A percentile compares a stretch with the other conserved stretches of the same genome.
Conservation (phyloP, 1,140 invertebrate genomes). For the Eueides isabella region DNA sequence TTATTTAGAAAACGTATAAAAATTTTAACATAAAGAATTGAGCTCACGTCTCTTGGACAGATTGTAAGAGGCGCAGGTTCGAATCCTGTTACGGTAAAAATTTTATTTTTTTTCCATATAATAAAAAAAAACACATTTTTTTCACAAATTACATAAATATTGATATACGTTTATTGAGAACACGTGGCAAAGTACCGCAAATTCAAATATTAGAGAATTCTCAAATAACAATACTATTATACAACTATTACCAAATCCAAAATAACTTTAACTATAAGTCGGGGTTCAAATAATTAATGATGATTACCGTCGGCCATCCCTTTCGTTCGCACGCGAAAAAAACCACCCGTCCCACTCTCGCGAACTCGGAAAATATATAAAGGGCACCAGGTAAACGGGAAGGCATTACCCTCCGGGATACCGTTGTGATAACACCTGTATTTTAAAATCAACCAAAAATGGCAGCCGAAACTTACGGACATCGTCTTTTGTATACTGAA, state of each 20-base stretch:
- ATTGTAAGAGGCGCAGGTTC: too few species aligned
- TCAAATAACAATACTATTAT: conserved; percentile 27
- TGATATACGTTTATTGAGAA: neutral
- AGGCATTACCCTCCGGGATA: conserved; percentile 65
- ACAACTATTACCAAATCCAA: conserved; percentile 45
- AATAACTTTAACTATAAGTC: conserved; percentile 64
- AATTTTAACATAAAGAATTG: too few species aligned
- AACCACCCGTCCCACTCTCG: conserved; percentile 51
- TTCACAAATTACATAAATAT: neutral
- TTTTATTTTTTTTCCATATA: too few species aligned
- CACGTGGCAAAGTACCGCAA: neutral
- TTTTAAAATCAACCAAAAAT: conserved; percentile 48
- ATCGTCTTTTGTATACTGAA: conserved; percentile 73
- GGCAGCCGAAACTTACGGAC: conserved; percentile 80
- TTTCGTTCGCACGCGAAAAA: conserved; percentile 41
- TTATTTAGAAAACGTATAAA: too few species aligned
- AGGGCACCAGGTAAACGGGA: conserved; percentile 64
- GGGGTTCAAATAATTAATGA: conserved; percentile 79
- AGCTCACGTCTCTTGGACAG: too few species aligned
- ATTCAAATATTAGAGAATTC: neutral
- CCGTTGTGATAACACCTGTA: conserved; percentile 56
- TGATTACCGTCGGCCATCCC: conserved; percentile 75
- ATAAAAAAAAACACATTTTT: neutral
- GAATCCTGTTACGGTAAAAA: too few species aligned
- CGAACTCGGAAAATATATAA: conserved; percentile 73